Conservation (phyloP, 2,888 invertebrate genomes). For the Adineta ricciae region DNA sequence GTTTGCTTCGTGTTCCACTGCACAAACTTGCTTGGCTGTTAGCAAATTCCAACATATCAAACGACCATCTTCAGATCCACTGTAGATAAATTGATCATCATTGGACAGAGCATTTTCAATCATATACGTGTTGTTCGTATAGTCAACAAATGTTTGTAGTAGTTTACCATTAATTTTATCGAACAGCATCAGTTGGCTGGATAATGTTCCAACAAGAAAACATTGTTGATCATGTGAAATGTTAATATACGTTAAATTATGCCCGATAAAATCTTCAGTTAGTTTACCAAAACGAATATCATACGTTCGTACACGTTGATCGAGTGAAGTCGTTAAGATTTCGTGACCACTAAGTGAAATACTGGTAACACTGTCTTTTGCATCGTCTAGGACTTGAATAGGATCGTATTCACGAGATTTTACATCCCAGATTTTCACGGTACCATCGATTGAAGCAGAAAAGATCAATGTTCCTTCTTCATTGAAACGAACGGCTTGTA, state of each 20-base stretch:
- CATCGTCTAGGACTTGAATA: constrained; percentile 73
- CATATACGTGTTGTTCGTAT: constrained; percentile 68
- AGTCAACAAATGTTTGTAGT: constrained; percentile 63
- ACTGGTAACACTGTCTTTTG: constrained; percentile 69
- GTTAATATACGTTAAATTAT: constrained; percentile 68
- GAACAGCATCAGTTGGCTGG: constrained; percentile 69
- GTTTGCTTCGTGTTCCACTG: constrained; percentile 51
- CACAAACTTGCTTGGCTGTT: constrained; percentile 57
- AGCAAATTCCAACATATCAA: constrained; percentile 82
- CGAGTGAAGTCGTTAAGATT: constrained; percentile 78
- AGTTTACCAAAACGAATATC: constrained; percentile 78
- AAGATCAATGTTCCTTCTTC: constrained; percentile 84
- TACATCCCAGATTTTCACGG: constrained; percentile 81
- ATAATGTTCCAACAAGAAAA: constrained; percentile 70
- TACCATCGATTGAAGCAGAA: constrained; percentile 85
- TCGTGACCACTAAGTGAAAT: constrained; percentile 70
- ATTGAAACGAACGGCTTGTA: constrained; percentile 76
- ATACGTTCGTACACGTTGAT: constrained; percentile 71
- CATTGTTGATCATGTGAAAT: constrained; percentile 88
- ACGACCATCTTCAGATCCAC: constrained; percentile 76
- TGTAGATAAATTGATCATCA: constrained; percentile 73
- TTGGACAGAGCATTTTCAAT: constrained; percentile 75
- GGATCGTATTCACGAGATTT: constrained; percentile 60
- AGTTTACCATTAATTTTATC: constrained; percentile 70
- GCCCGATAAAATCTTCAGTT: constrained; percentile 71